Percentiles rank a stretch among this genome's conserved stretches.
Evolutionary conservation across 2,113 vertebrate genomes (phyloP).

Genomic region (Antidorcas marsupialis): DNA sequence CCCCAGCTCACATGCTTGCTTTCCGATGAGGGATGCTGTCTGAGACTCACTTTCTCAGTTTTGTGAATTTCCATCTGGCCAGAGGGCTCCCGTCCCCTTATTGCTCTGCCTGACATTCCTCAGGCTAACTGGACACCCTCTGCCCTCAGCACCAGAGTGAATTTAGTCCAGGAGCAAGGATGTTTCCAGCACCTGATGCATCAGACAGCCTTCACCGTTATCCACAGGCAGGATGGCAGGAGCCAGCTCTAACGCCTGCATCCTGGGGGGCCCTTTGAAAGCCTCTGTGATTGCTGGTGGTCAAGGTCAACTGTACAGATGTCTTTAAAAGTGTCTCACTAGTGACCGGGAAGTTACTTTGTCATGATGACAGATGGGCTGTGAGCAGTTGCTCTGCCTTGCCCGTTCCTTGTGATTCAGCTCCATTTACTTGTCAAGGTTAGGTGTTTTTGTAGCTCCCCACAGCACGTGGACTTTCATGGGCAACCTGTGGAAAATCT

Average conservation of each 20-base stretch:
- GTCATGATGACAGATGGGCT: conserved; percentile 81
- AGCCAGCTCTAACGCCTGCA: conserved; percentile 50
- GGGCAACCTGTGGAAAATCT: not conserved
- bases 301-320: conserved; percentile 75
- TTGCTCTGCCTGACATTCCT: conserved; percentile 56
- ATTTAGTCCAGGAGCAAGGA: conserved; percentile 47
- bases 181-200: conserved; percentile 52
- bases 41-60: conserved; percentile 13
- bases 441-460: conserved; percentile 74
- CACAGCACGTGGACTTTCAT: not conserved
- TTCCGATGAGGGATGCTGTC: conserved; percentile 29
- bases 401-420: conserved; percentile 55
- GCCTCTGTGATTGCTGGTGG: conserved; percentile 73
- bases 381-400: conserved; percentile 44
- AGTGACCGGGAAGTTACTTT: conserved; percentile 78
- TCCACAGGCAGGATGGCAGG: conserved; percentile 32
- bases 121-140: conserved; percentile 61
- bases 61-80: conserved; percentile 25
- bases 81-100: not conserved
- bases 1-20: not conserved
- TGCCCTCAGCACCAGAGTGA: not conserved
- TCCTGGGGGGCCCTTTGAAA: conserved; percentile 70
- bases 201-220: conserved; percentile 35
- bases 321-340: conserved; percentile 77
- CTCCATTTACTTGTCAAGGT: conserved; percentile 72